Conservation (phyloP, 2,797 vertebrate genomes). For the Pelobates cultripes region DNA sequence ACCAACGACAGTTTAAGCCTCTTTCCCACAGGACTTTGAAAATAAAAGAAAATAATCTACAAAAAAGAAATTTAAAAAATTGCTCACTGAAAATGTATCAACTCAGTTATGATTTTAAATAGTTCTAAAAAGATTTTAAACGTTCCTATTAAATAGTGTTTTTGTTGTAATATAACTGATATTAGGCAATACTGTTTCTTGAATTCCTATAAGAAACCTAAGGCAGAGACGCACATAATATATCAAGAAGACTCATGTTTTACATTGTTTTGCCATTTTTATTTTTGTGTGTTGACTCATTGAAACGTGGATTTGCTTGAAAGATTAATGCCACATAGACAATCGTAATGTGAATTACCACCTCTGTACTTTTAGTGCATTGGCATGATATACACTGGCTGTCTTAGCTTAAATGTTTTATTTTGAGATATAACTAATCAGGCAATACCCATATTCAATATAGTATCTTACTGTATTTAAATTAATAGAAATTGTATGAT, state of each 20-base stretch:
- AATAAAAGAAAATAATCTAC: not conserved
- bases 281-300: conserved; percentile 3
- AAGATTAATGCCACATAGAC: conserved; percentile 32
- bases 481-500: conserved; percentile 7
- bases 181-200: not conserved
- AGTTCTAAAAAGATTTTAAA: not conserved
- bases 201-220: not conserved
- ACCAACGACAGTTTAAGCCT: conserved; percentile 96
- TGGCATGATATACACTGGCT: conserved; percentile 37
- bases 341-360: conserved; percentile 45
- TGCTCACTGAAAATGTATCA: not conserved
- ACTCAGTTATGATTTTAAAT: conserved; percentile 8
- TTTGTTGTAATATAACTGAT: not conserved
- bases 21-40: conserved; percentile 87
- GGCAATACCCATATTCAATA: not conserved
- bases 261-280: conserved; percentile 5
- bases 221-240: conserved; percentile 9
- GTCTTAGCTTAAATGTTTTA: conserved; percentile 26
- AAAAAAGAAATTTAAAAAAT: not conserved
- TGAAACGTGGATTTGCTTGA: conserved; percentile 1
- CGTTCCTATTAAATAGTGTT: not conserved
- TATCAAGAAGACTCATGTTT: not conserved
- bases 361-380: conserved; percentile 10
- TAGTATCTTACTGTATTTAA: conserved; percentile 26
- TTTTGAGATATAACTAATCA: conserved; percentile 19